Conservation (phyloP, 2,888 invertebrate species). For the Drosophila suboccidentalis region DNA sequence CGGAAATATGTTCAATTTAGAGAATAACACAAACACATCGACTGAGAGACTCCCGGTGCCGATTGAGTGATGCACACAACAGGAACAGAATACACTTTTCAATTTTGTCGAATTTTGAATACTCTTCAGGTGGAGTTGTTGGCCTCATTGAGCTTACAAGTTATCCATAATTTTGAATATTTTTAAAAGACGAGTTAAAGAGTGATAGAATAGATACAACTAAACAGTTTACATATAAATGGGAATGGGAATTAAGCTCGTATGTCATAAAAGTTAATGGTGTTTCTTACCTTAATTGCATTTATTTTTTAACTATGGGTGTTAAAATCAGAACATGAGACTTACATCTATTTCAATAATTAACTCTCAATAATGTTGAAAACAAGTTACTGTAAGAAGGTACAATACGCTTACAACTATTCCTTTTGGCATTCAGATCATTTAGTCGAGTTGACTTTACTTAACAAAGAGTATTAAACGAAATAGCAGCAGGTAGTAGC, state of each 20-base stretch:
- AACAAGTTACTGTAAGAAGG: no score
- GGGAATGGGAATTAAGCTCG: no score
- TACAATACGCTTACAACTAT: not conserved
- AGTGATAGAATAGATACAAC: no score
- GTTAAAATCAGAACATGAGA: no score
- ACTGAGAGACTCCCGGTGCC: slow-evolving; percentile 13
- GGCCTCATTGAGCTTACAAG: not conserved
- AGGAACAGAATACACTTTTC: not conserved
- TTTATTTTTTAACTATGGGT: no score
- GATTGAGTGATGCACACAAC: slow-evolving; percentile 53
- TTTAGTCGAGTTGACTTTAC: not conserved
- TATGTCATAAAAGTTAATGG: no score
- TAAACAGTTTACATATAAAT: no score
- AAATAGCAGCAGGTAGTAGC: slow-evolving; percentile 36
- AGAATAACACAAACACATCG: slow-evolving; percentile 54
- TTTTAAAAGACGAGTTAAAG: no score
- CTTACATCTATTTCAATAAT: no score
- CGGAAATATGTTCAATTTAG: slow-evolving; percentile 75
- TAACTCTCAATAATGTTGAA: no score
- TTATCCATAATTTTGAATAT: no score
- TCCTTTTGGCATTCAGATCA: not conserved
- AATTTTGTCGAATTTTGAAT: slow-evolving; percentile 1
- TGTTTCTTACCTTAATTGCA: no score
- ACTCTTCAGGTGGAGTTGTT: not conserved
- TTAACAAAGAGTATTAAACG: slow-evolving; percentile 21